phyloP scores from a whole-genome alignment of 2,888 invertebrate species.

The Agrochola lota region DNA sequence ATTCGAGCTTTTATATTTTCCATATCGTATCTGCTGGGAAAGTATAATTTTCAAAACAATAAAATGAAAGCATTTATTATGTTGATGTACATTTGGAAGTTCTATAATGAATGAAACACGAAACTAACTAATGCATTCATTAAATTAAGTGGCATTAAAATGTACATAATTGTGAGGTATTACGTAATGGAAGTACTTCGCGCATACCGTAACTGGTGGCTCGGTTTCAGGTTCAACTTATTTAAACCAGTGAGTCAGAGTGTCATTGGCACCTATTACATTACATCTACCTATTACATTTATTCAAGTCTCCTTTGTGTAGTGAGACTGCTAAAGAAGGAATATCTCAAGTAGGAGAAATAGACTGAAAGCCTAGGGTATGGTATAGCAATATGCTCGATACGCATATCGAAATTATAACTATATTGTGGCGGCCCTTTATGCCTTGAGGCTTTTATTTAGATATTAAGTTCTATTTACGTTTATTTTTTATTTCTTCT shows the following conservation, averaged over 20 bases:
- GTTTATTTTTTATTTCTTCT: too few species aligned
- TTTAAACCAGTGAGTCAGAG: slow-evolving; percentile 9
- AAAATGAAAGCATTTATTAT: slow-evolving; percentile 9
- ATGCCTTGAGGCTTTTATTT: too few species aligned
- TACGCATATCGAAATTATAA: neutral
- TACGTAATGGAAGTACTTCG: slow-evolving; percentile 42
- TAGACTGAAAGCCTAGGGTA: neutral
- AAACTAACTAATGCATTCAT: slow-evolving; percentile 47
- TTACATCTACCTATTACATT: too few species aligned
- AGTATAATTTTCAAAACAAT: slow-evolving; percentile 10
- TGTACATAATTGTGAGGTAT: slow-evolving; percentile 51
- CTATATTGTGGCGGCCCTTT: too few species aligned
- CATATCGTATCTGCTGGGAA: too few species aligned
- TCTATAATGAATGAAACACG: slow-evolving; percentile 33
- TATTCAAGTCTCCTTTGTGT: neutral
- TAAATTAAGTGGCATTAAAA: slow-evolving; percentile 50
- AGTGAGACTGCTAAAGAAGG: neutral
- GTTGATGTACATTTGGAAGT: slow-evolving; percentile 19
- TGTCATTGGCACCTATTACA: neutral
- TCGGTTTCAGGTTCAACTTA: slow-evolving; percentile 27
- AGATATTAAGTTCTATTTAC: too few species aligned
- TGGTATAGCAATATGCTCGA: neutral
- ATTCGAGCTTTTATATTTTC: neutral
- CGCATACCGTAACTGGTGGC: slow-evolving; percentile 1
- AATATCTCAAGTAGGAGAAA: neutral